A percentile compares a stretch with the other conserved stretches of the same genome.
phyloP scores from a whole-genome alignment of 1,140 invertebrate genomes.

The Argopecten irradians region DNA sequence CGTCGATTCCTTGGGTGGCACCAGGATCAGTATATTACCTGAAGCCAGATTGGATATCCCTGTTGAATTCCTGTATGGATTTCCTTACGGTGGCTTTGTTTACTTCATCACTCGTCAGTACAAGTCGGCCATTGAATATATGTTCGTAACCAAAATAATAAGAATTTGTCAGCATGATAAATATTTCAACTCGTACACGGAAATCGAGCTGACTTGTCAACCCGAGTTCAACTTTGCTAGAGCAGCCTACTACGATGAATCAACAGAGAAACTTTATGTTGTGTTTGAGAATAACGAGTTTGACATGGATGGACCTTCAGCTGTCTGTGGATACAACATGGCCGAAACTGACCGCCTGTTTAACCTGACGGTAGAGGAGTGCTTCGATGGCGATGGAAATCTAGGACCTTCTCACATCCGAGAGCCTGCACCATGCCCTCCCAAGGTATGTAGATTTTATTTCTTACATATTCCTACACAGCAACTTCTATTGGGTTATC shows the following conservation, averaged over 20 bases:
- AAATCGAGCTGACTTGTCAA: conserved; percentile 96
- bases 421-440: conserved; percentile 50
- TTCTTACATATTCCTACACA: not conserved
- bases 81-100: conserved; percentile 95
- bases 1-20: conserved; percentile 80
- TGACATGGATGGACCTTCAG: conserved; percentile 79
- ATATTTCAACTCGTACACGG: conserved; percentile 98
- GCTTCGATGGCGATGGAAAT: conserved; percentile 83
- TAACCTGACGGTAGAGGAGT: conserved; percentile 97
- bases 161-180: conserved; percentile 97
- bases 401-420: conserved; percentile 70
- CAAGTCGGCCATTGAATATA: conserved; percentile 77
- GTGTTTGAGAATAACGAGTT: conserved; percentile 81
- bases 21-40: conserved; percentile 53
- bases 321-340: conserved; percentile 95
- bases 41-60: conserved; percentile 46
- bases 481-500: no score
- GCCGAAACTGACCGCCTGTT: conserved; percentile 95
- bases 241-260: conserved; percentile 95
- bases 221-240: conserved; percentile 92
- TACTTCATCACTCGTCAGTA: conserved; percentile 97
- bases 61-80: conserved; percentile 97
- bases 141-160: conserved; percentile 89
- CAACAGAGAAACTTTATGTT: conserved; percentile 94
- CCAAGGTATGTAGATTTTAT: conserved; percentile 55